These are phyloP conservation scores for Entomyzon cyanotis DNA, from an alignment of 2,113 vertebrate species.

Conservation along the genomic window DNA sequence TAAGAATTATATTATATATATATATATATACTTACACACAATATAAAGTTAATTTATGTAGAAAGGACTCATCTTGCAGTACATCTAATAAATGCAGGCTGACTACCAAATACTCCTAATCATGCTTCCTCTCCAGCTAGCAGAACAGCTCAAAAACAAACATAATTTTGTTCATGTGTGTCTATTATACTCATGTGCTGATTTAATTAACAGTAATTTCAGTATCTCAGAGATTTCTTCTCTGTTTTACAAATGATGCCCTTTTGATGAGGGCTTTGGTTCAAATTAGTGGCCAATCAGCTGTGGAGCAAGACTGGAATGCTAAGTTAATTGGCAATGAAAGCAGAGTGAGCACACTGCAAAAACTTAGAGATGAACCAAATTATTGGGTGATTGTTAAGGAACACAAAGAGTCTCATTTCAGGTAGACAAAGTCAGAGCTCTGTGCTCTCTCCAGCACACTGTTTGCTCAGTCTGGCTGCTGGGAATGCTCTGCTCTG, in stretches of 20 bases:
- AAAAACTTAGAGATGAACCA: not conserved
- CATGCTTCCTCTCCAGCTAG: not conserved
- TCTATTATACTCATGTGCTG: not conserved
- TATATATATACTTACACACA: not conserved
- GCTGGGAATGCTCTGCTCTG: not conserved
- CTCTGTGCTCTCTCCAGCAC: not conserved
- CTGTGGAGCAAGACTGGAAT: not conserved
- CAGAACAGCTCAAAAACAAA: slow-evolving; percentile 42
- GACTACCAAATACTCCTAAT: slow-evolving; percentile 24
- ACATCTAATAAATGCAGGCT: not conserved
- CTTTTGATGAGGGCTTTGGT: slow-evolving; percentile 31
- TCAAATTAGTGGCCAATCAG: slow-evolving; percentile 17
- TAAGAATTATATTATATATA: not conserved
- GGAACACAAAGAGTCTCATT: not conserved
- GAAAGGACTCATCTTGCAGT: not conserved
- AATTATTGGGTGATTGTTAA: not conserved
- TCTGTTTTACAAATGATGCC: slow-evolving; percentile 19
- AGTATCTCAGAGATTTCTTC: not conserved
- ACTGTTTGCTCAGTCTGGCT: not conserved
- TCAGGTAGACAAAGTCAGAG: not conserved
- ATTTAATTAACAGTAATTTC: slow-evolving; percentile 59
- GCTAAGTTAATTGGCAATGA: slow-evolving; percentile 22
- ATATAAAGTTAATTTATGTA: not conserved
- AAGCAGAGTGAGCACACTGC: not conserved
- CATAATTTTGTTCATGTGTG: slow-evolving; percentile 29